A percentile compares a stretch with the other conserved stretches of the same genome.
phyloP scores from a whole-genome alignment of 2,888 invertebrate genomes.

The Elaeidobius kamerunicus region DNA sequence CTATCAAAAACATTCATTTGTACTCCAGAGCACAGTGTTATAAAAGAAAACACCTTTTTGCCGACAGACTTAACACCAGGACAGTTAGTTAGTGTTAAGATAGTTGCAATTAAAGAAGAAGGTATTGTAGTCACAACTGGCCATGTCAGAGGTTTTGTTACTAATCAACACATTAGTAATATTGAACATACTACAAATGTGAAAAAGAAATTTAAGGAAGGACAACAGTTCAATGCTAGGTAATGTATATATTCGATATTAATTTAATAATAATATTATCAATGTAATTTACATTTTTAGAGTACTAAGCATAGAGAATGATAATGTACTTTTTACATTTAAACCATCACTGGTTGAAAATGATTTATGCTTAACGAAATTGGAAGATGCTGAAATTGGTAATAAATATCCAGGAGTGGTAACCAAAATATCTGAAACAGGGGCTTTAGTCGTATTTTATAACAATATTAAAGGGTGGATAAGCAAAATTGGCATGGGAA shows the following conservation, averaged over 20 bases:
- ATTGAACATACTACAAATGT: conserved; percentile 45
- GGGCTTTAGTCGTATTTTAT: conserved; percentile 60
- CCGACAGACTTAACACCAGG: conserved; percentile 54
- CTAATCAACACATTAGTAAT: conserved; percentile 57
- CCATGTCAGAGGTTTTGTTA: conserved; percentile 56
- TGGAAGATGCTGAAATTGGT: conserved; percentile 54
- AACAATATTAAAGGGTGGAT: conserved; percentile 55
- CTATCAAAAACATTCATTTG: conserved; percentile 67
- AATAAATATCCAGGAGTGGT: conserved; percentile 58
- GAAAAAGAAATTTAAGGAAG: conserved; percentile 56
- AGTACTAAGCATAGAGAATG: conserved; percentile 53
- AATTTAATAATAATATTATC: too few relatives aligned
- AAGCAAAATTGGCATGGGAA: conserved; percentile 34
- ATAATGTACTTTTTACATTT: conserved; percentile 57
- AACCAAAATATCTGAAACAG: conserved; percentile 50
- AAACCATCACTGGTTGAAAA: conserved; percentile 62
- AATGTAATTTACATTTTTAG: conserved; percentile 38
- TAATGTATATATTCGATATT: too few relatives aligned
- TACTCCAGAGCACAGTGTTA: conserved; percentile 57
- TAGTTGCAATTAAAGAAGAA: conserved; percentile 51
- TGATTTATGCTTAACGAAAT: conserved; percentile 53
- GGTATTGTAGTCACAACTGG: conserved; percentile 56
- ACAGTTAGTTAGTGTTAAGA: conserved; percentile 54
- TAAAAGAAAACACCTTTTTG: conserved; percentile 58
- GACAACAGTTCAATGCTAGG: conserved; percentile 58